These are phyloP conservation scores for Sebastes iracundus DNA, from an alignment of 2,797 vertebrate species.

Conservation along the genomic window DNA sequence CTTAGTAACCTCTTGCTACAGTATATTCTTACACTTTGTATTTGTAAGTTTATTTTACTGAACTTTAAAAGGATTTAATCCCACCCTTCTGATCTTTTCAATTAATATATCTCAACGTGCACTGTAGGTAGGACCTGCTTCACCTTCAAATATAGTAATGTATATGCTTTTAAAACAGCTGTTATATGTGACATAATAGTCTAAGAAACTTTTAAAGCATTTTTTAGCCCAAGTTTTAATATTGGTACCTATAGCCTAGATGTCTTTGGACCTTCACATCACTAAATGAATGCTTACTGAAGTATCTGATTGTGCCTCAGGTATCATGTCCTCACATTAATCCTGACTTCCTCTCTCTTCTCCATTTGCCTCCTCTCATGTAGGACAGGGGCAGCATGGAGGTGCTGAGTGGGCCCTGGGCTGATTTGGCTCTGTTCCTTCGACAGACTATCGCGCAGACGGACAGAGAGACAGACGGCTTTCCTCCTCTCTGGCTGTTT, in stretches of 20 bases:
- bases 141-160: neutral
- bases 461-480: conserved; percentile 7
- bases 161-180: neutral
- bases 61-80: neutral
- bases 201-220: neutral
- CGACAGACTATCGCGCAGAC: conserved; percentile 21
- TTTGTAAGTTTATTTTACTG: neutral
- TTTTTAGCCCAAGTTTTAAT: neutral
- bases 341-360: neutral
- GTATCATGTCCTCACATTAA: neutral
- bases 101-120: neutral
- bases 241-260: neutral
- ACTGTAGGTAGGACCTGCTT: no score
- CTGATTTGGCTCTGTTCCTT: conserved; percentile 65
- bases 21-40: neutral
- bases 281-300: neutral
- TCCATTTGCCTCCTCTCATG: neutral
- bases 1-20: neutral
- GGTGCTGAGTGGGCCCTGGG: conserved; percentile 68
- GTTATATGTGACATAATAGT: neutral
- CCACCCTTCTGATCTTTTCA: neutral
- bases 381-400: conserved; percentile 55
- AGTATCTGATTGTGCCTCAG: neutral
- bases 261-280: neutral
- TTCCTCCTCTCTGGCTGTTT: conserved; percentile 45